Percentiles rank a stretch among this genome's conserved stretches.
Conservation (phyloP, 2,113 vertebrate genomes). For the Cygnus atratus region DNA sequence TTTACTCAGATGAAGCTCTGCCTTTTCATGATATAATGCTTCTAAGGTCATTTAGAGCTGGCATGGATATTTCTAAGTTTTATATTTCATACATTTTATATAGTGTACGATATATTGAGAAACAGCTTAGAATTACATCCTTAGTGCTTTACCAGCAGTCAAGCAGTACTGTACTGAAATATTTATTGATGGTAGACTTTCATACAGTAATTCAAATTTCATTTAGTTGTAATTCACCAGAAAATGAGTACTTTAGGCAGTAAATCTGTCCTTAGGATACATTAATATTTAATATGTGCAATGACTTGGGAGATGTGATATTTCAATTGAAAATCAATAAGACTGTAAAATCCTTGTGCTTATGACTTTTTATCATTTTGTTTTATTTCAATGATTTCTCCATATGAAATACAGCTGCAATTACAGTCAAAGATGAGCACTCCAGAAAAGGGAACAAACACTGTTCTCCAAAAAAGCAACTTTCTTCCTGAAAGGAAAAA, state of each 20-base stretch:
- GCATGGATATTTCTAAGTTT: background rate
- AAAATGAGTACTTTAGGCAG: slow-evolving; percentile 21
- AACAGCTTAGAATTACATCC: background rate
- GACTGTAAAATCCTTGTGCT: background rate
- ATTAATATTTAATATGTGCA: slow-evolving; percentile 32
- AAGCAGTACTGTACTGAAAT: background rate
- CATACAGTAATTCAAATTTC: slow-evolving; percentile 17
- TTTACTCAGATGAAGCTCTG: background rate
- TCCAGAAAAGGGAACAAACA: background rate
- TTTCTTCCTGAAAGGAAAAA: background rate
- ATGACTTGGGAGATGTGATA: slow-evolving; percentile 8
- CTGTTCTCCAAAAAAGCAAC: background rate
- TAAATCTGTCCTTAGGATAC: slow-evolving; percentile 23
- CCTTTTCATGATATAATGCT: background rate
- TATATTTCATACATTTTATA: background rate
- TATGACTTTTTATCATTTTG: slow-evolving; percentile 14
- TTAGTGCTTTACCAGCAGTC: background rate
- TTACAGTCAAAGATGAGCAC: slow-evolving; percentile 6
- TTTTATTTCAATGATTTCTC: slow-evolving; percentile 6
- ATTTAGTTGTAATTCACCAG: slow-evolving; percentile 26
- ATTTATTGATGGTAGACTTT: slow-evolving; percentile 21
- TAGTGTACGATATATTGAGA: background rate
- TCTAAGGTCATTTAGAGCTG: background rate
- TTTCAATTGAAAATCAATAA: slow-evolving; percentile 47
- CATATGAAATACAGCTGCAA: background rate